A percentile compares a stretch with the other conserved stretches of the same genome.
Conservation (phyloP, 1,140 invertebrate genomes). For the Orchestia grillus region DNA sequence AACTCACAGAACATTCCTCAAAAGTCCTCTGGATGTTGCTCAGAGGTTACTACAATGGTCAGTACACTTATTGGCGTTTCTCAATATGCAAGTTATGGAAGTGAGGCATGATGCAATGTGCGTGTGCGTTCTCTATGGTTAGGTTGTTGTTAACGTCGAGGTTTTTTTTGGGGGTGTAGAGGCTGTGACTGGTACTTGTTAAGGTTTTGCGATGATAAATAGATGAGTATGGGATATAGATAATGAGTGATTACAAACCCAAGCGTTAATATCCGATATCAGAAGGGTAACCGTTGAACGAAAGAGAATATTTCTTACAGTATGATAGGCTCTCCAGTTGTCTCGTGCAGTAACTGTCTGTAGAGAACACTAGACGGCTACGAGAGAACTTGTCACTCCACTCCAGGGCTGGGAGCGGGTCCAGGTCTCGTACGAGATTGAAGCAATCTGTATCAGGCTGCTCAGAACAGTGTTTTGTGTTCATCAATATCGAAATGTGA, state of each 20-base stretch:
- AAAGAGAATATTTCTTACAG: background rate
- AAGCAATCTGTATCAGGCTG: no score
- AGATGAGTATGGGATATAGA: background rate
- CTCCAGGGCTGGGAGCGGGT: no score
- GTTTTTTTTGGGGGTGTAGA: background rate
- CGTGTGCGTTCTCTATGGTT: background rate
- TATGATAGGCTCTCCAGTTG: background rate
- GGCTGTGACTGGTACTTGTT: background rate
- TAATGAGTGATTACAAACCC: background rate
- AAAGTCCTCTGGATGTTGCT: slow-evolving; percentile 85
- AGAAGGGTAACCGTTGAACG: background rate
- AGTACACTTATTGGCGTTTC: slow-evolving; percentile 33
- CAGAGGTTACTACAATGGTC: slow-evolving; percentile 90
- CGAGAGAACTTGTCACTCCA: no score
- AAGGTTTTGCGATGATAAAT: background rate
- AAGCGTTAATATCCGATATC: background rate
- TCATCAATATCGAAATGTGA: no score
- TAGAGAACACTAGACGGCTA: no score
- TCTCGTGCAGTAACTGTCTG: background rate
- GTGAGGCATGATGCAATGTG: background rate
- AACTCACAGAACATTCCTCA: slow-evolving; percentile 96
- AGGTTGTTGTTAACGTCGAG: background rate
- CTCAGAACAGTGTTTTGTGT: no score
- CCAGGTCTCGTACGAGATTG: no score
- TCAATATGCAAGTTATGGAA: background rate